Evolutionary conservation across 1,140 invertebrate genomes (phyloP).

Genomic region (Asobara japonica): DNA sequence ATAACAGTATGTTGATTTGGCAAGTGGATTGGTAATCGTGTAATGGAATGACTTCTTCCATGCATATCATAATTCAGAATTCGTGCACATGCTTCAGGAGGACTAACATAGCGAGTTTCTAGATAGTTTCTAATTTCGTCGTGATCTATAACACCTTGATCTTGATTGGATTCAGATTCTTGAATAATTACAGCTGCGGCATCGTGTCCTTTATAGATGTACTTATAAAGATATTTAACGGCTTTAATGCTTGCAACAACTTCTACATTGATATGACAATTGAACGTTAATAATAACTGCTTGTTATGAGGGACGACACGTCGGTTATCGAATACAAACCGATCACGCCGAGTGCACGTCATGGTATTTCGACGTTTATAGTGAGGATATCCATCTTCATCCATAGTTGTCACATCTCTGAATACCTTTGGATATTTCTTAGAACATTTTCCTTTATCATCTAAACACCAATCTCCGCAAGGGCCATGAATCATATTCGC

Average conservation of each 20-base stretch:
- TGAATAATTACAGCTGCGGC: constrained; percentile 1
- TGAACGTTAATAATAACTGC: constrained; percentile 17
- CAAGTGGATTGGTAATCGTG: constrained; percentile 8
- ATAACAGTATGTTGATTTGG: background rate
- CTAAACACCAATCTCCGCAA: too few relatives aligned
- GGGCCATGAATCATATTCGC: constrained; percentile 61
- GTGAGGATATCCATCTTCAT: constrained; percentile 31
- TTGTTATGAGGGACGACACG: constrained; percentile 18
- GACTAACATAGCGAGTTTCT: constrained; percentile 1
- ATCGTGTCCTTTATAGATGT: constrained; percentile 26
- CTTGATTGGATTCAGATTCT: constrained; percentile 8
- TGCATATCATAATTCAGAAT: background rate
- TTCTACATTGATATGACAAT: constrained; percentile 29
- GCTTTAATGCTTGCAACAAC: constrained; percentile 1
- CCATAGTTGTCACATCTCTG: constrained; percentile 38
- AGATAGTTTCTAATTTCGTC: constrained; percentile 2
- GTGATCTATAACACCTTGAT: constrained; percentile 31
- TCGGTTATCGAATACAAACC: constrained; percentile 4
- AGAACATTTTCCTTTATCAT: constrained; percentile 50
- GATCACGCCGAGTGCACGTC: background rate
- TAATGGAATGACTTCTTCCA: constrained; percentile 3
- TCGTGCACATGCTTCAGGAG: background rate
- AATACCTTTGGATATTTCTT: constrained; percentile 56
- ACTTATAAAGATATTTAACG: constrained; percentile 21
- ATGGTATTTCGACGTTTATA: constrained; percentile 22